Percentiles rank a stretch among this genome's conserved stretches.
Conservation (phyloP, 2,113 vertebrate genomes). For the Actenoides hombroni region DNA sequence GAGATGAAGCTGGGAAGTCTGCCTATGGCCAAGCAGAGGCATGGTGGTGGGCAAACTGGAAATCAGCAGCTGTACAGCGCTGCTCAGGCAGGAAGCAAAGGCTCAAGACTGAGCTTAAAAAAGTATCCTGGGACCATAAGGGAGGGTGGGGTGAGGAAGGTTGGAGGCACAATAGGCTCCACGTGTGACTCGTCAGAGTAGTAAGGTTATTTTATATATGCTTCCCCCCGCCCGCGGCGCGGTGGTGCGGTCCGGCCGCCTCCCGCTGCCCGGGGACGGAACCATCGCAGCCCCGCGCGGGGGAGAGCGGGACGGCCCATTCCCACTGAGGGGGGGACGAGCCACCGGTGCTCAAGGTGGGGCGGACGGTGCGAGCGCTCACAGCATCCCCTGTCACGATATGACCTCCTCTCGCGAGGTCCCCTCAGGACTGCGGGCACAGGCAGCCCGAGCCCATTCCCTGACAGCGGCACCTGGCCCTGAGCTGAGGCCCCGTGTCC, state of each 20-base stretch:
- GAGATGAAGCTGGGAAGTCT: neutral
- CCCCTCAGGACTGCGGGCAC: neutral
- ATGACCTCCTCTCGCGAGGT: neutral
- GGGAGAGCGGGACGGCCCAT: neutral
- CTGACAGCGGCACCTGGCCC: neutral
- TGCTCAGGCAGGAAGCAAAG: fast-evolving
- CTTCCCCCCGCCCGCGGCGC: neutral
- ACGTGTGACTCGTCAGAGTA: too few relatives aligned
- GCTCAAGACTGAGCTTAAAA: neutral
- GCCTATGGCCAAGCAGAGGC: neutral
- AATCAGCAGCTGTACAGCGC: neutral
- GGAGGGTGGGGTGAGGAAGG: neutral
- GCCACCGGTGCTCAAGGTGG: neutral
- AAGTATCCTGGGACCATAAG: neutral
- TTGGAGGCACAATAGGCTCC: neutral
- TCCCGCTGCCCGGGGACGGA: neutral
- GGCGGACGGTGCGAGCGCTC: fast-evolving
- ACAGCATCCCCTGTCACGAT: neutral
- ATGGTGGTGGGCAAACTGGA: neutral
- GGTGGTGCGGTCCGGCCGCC: neutral
- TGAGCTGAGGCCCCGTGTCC: neutral
- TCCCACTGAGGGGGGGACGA: neutral
- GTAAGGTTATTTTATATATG: neutral
- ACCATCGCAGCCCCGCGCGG: fast-evolving
- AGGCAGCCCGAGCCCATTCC: neutral